phyloP scores from a whole-genome alignment of 2,888 invertebrate species.

The Drosophila nigritarsus region DNA sequence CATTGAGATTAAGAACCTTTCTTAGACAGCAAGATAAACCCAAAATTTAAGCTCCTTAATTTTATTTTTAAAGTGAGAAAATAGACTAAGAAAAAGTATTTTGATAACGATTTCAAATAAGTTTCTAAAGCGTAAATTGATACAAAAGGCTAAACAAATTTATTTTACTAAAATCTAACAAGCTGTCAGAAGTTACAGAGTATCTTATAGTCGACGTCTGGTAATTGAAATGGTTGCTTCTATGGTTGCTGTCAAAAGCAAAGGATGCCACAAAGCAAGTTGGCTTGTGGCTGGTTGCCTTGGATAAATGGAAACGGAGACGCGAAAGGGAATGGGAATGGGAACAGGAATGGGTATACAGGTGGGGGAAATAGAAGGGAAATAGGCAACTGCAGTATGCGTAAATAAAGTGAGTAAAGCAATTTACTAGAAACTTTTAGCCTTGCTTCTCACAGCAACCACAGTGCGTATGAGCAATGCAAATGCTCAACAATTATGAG shows the following conservation, averaged over 20 bases:
- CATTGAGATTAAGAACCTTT: background rate
- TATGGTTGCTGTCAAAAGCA: conserved; percentile 26
- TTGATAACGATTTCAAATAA: background rate
- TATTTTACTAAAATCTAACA: background rate
- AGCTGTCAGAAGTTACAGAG: conserved; percentile 3
- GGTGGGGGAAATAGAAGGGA: background rate
- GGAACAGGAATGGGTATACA: background rate
- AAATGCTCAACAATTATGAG: conserved; percentile 2
- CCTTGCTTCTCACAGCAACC: background rate
- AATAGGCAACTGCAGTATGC: conserved; percentile 34
- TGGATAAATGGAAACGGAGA: conserved; percentile 6
- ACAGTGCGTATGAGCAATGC: conserved; percentile 60
- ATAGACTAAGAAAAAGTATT: background rate
- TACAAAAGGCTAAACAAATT: background rate
- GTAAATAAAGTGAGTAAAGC: conserved; percentile 25
- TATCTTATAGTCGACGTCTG: background rate
- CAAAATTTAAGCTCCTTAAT: background rate
- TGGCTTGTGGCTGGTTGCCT: conserved; percentile 45
- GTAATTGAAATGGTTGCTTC: background rate
- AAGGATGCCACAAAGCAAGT: conserved; percentile 55
- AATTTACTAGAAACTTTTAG: conserved; percentile 12
- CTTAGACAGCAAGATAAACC: background rate
- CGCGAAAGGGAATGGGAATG: background rate
- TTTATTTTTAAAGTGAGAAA: background rate
- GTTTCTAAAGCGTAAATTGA: background rate